Percentiles rank a stretch among this genome's conserved stretches.
Evolutionary conservation across 2,797 vertebrate genomes (phyloP).

Genomic region (Dryobates pubescens): DNA sequence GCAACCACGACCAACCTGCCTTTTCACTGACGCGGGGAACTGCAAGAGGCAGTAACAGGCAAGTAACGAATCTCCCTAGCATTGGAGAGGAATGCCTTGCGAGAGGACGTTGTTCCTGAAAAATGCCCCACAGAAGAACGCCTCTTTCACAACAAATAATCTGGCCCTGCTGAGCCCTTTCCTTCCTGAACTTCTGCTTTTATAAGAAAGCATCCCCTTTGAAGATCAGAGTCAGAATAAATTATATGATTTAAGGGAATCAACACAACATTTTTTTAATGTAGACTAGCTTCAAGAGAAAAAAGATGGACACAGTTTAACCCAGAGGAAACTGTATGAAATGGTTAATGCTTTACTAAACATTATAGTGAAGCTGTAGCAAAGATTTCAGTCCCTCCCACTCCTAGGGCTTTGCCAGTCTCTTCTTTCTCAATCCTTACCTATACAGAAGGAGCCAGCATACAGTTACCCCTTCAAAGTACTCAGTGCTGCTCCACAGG

Average conservation of each 20-base stretch:
- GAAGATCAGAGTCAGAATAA: conserved; percentile 14
- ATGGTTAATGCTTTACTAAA: neutral
- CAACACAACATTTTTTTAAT: neutral
- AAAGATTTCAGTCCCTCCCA: neutral
- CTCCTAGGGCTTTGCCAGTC: neutral
- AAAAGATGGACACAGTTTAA: neutral
- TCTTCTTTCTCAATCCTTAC: neutral
- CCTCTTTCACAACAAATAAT: neutral
- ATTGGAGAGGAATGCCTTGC: fast-evolving
- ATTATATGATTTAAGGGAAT: neutral
- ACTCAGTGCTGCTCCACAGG: neutral
- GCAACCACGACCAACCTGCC: neutral
- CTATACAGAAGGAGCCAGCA: neutral
- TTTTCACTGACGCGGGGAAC: neutral
- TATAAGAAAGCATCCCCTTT: neutral
- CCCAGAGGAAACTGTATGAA: neutral
- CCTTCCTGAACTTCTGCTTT: conserved; percentile 41
- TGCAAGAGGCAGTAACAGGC: neutral
- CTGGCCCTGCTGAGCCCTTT: neutral
- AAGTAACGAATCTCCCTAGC: neutral
- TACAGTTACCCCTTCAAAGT: neutral
- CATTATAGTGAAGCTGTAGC: neutral
- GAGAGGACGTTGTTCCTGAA: neutral
- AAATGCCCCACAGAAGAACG: neutral
- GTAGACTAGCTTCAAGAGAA: neutral